Base-by-base conservation (phyloP, 2,113 vertebrate species). In the Falco punctatus region DNA sequence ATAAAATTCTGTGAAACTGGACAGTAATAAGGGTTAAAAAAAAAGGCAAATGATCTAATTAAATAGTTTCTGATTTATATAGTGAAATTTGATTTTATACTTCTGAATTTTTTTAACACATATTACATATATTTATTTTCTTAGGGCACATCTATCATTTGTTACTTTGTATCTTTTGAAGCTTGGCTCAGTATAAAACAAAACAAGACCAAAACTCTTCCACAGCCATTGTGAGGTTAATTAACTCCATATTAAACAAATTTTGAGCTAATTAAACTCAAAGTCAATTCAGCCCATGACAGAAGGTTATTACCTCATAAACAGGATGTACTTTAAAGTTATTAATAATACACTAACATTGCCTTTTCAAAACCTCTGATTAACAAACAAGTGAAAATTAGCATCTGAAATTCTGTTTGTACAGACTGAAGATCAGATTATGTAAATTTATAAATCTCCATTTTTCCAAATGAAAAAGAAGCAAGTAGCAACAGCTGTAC, bases 301-400 rank as follows among this genome's bases (percentile, higher is more conserved):
- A 96, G 94, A 96, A 96, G 94, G 81, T 96, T 96, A 90, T 94
- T 95, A 94, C 94, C 90, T 96, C 81, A 96, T 94, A 97, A 97
- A 97, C 93, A 97, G 96, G 96, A 96, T 94, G 94, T 97, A 96
- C 92, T 96, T 96, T 94, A 96, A 94, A 96, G 88, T 96, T 96
- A 96, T 93, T 97, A 97, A 86, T 95, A 96, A 94, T 92, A 97
- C 85, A 97, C 90, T 95, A 96, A 94, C 93, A 96, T 12, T 94
- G 96, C 90, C 87, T 96, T 95, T 96, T 90, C 90, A 91, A 96
- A 96, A 96, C 64, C 96, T 97, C 92, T 96, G 94, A 96, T 96
- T 96, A 96, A 86, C 87, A 97, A 96, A 97, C 90, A 96, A 96
- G 93, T 83, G 51, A 94, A 96, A 97, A 97, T 96, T 90, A 96